These are phyloP conservation scores for Acrobasis suavella DNA, from an alignment of 2,888 invertebrate genomes.

Conservation along the genomic window DNA sequence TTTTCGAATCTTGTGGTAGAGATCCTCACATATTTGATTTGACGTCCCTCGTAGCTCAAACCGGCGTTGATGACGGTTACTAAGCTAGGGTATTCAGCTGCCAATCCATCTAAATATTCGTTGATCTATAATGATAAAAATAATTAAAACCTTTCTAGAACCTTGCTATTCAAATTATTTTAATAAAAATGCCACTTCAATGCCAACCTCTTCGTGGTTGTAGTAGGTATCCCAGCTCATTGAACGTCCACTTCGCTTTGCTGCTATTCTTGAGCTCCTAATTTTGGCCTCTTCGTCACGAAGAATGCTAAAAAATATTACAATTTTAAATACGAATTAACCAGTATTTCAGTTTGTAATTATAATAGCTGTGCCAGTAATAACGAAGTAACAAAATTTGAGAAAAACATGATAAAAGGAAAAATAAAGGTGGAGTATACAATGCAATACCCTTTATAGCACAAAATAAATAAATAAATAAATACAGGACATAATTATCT, in stretches of 20 bases:
- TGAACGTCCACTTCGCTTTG: slow-evolving; percentile 49
- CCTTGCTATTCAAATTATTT: too few species aligned
- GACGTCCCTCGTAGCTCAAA: slow-evolving; percentile 82
- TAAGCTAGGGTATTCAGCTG: slow-evolving; percentile 66
- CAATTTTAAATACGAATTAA: background rate
- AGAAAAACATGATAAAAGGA: too few species aligned
- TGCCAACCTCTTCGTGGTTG: slow-evolving; percentile 52
- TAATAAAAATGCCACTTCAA: too few species aligned
- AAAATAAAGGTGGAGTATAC: too few species aligned
- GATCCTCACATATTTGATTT: slow-evolving; percentile 83
- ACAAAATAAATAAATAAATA: too few species aligned
- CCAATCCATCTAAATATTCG: slow-evolving; percentile 67
- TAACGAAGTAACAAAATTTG: too few species aligned
- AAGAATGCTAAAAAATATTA: slow-evolving; percentile 50
- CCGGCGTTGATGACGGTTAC: slow-evolving; percentile 82
- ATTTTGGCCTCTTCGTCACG: slow-evolving; percentile 59
- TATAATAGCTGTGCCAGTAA: too few species aligned
- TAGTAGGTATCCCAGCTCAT: slow-evolving; percentile 69
- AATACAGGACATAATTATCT: too few species aligned
- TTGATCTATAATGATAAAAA: slow-evolving; percentile 68
- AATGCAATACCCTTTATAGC: too few species aligned
- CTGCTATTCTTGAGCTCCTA: slow-evolving; percentile 40
- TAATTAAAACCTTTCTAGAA: background rate
- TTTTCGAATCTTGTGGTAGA: slow-evolving; percentile 75
- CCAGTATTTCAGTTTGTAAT: too few species aligned